These are phyloP conservation scores for Kradibia gibbosae DNA, from an alignment of 1,140 invertebrate genomes.

Conservation along the genomic window DNA sequence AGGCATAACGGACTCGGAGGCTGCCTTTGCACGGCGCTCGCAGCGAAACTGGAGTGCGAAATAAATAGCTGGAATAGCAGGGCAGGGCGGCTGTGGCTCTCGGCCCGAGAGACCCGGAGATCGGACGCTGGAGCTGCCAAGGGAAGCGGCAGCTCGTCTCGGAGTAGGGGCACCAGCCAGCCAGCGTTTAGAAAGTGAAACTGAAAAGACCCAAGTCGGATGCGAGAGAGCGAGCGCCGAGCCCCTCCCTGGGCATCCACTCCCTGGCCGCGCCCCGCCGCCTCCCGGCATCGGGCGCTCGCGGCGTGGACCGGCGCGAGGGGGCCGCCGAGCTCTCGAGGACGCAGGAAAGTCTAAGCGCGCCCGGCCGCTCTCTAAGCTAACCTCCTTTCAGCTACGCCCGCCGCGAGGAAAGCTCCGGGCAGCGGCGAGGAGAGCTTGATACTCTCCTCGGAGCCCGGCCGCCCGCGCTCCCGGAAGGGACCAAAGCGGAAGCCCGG, in stretches of 20 bases:
- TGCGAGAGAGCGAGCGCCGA: constrained; percentile 44
- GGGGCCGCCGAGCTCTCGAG: background rate
- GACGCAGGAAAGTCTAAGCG: constrained; percentile 17
- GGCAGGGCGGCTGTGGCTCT: constrained; percentile 40
- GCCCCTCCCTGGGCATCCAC: constrained; percentile 34
- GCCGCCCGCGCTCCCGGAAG: too few species aligned
- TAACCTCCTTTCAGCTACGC: background rate
- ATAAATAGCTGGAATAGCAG: constrained; percentile 37
- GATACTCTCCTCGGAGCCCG: background rate
- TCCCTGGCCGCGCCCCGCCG: background rate
- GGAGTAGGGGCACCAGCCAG: constrained; percentile 16
- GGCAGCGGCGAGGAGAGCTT: background rate
- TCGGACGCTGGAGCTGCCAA: constrained; percentile 22
- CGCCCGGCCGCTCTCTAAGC: background rate
- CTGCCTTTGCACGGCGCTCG: constrained; percentile 11
- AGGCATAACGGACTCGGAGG: constrained; percentile 33
- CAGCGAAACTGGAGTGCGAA: constrained; percentile 18
- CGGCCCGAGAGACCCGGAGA: constrained; percentile 7
- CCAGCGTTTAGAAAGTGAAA: constrained; percentile 64
- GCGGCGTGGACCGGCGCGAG: background rate
- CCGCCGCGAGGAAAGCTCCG: background rate
- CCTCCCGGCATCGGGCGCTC: background rate
- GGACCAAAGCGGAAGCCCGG: too few species aligned
- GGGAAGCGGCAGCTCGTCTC: constrained; percentile 25
- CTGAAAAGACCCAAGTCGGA: constrained; percentile 56